Conservation (phyloP, 1,140 invertebrate species). For the Drosophila ogumai region DNA sequence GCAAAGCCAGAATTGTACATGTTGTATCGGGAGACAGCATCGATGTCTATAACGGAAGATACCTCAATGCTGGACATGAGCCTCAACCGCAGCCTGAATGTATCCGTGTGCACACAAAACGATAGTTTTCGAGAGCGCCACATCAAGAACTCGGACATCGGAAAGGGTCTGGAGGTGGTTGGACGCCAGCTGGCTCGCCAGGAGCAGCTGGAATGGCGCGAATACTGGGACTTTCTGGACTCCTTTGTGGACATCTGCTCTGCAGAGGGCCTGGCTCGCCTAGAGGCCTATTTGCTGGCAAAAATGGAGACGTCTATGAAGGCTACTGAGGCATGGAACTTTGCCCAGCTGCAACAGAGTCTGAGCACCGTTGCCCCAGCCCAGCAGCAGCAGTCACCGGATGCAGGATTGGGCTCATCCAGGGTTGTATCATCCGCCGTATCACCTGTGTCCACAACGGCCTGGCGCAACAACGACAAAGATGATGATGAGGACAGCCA, state of each 20-base stretch:
- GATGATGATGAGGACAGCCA: not conserved
- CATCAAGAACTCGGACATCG: conserved; percentile 90
- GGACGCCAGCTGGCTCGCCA: conserved; percentile 92
- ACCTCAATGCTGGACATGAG: conserved; percentile 8
- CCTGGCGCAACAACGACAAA: not conserved
- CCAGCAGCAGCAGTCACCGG: not conserved
- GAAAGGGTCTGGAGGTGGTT: conserved; percentile 93
- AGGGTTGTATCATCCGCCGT: not conserved
- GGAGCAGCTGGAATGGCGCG: conserved; percentile 92
- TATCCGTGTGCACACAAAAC: conserved; percentile 39
- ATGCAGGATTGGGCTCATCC: conserved; percentile 3
- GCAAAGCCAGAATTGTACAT: conserved; percentile 1
- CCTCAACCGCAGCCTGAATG: conserved; percentile 21
- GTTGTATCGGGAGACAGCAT: not conserved
- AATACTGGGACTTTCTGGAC: conserved; percentile 95
- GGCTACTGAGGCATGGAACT: conserved; percentile 29
- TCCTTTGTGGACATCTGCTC: conserved; percentile 91
- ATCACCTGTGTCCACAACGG: not conserved
- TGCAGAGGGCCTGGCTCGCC: conserved; percentile 88
- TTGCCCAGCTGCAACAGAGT: conserved; percentile 45
- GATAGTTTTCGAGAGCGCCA: conserved; percentile 80
- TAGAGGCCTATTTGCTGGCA: conserved; percentile 91
- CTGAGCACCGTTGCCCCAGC: not conserved
- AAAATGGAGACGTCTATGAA: conserved; percentile 59
- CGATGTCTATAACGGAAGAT: conserved; percentile 13